Conservation (phyloP, 1,140 invertebrate genomes). For the Drosophila kikkawai region DNA sequence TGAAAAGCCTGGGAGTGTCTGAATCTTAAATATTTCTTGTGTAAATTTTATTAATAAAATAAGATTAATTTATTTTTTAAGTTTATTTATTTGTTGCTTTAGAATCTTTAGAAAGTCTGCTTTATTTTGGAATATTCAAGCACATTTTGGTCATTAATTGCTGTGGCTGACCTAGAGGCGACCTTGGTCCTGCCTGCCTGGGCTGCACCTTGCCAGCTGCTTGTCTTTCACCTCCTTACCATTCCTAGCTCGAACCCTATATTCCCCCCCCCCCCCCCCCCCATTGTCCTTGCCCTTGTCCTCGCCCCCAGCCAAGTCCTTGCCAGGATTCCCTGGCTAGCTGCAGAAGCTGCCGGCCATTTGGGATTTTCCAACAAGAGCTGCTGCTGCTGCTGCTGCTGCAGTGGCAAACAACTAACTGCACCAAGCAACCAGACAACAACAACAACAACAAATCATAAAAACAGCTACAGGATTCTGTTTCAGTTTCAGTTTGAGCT, state of each 20-base stretch:
- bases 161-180: constrained; percentile 35
- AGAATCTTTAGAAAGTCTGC: too few relatives aligned
- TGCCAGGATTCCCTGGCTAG: constrained; percentile 35
- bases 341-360: constrained; percentile 42
- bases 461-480: constrained; percentile 9
- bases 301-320: constrained; percentile 21
- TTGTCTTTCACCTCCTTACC: background rate
- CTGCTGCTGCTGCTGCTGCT: constrained; percentile 6
- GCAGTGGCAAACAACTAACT: constrained; percentile 19
- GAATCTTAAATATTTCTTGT: background rate
- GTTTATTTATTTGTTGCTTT: too few relatives aligned
- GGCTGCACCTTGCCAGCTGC: constrained; percentile 2
- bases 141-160: constrained; percentile 37
- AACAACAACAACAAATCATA: constrained; percentile 1
- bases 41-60: background rate
- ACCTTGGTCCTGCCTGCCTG: constrained; percentile 29
- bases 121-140: background rate
- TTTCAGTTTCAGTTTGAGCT: constrained; percentile 16
- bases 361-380: constrained; percentile 22
- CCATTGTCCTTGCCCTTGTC: constrained; percentile 16
- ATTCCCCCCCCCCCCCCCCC: constrained; percentile 1
- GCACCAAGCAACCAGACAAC: background rate
- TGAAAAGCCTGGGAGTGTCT: background rate
- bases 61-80: too few relatives aligned
- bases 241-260: constrained; percentile 3